Evolutionary conservation across 1,140 invertebrate genomes (phyloP).

Genomic region (Saxidomus purpurata): DNA sequence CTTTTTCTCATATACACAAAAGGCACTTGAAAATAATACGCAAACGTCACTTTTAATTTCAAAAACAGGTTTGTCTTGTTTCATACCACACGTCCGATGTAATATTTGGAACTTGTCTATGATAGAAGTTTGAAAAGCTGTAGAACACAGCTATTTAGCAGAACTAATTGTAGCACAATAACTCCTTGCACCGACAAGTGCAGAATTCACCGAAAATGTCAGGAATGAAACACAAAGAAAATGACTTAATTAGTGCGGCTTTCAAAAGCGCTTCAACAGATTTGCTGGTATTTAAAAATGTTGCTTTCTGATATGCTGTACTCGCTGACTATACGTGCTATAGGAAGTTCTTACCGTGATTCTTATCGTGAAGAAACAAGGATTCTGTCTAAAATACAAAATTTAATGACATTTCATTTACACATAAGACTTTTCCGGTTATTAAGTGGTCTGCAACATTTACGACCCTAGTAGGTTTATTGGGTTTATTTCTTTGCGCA

Average conservation of each 20-base stretch:
- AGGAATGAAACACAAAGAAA: slow-evolving; percentile 35
- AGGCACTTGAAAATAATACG: not conserved
- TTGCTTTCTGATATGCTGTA: slow-evolving; percentile 5
- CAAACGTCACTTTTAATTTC: not conserved
- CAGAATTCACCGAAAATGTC: slow-evolving; percentile 41
- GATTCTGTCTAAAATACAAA: no score
- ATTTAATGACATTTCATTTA: no score
- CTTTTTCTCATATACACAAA: no score
- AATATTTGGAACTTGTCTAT: not conserved
- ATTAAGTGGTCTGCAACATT: no score
- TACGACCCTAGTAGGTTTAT: no score
- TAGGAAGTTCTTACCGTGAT: no score
- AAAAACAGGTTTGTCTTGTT: not conserved
- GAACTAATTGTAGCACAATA: slow-evolving; percentile 61
- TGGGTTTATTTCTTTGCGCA: no score
- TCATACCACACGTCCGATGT: not conserved
- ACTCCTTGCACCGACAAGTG: slow-evolving; percentile 41
- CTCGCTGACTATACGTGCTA: slow-evolving; percentile 28
- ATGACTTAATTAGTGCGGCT: slow-evolving; percentile 57
- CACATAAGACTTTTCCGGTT: no score
- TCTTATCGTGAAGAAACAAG: no score
- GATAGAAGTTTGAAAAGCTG: slow-evolving; percentile 20
- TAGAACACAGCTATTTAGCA: slow-evolving; percentile 32
- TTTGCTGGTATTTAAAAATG: slow-evolving; percentile 3
- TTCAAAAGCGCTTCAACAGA: slow-evolving; percentile 18